Conservation (phyloP, 2,113 vertebrate species). For the Vulpes lagopus region DNA sequence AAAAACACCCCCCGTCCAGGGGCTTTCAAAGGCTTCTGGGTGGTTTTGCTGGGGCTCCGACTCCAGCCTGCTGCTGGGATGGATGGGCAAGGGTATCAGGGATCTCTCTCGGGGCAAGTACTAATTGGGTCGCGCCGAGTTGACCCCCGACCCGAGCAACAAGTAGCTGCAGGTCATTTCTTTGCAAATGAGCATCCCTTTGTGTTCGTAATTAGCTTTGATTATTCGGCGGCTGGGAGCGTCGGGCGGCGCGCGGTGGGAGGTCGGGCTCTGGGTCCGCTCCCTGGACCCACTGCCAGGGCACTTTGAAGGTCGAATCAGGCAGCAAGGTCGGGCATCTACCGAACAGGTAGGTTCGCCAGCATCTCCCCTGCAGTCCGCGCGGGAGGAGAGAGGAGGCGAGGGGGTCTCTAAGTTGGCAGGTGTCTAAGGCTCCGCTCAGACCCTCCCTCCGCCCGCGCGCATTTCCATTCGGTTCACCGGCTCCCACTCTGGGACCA, state of each 20-base stretch:
- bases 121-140: slow-evolving; percentile 63
- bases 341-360: background rate
- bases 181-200: slow-evolving; percentile 76
- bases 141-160: slow-evolving; percentile 69
- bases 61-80: background rate
- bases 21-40: background rate
- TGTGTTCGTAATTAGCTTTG: slow-evolving; percentile 76
- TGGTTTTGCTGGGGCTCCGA: background rate
- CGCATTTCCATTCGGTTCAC: background rate
- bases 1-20: background rate
- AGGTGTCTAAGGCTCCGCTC: background rate
- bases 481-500: background rate
- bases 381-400: background rate
- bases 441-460: background rate
- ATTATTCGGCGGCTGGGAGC: slow-evolving; percentile 44
- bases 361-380: background rate
- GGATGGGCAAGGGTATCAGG: background rate
- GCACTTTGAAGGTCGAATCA: slow-evolving; percentile 50
- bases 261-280: background rate
- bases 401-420: background rate
- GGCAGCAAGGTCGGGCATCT: background rate
- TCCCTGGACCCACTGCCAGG: background rate
- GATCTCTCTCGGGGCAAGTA: background rate
- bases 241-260: rapidly evolving
- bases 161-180: slow-evolving; percentile 73